Conservation (phyloP, 1,140 invertebrate genomes). For the Arion vulgaris region DNA sequence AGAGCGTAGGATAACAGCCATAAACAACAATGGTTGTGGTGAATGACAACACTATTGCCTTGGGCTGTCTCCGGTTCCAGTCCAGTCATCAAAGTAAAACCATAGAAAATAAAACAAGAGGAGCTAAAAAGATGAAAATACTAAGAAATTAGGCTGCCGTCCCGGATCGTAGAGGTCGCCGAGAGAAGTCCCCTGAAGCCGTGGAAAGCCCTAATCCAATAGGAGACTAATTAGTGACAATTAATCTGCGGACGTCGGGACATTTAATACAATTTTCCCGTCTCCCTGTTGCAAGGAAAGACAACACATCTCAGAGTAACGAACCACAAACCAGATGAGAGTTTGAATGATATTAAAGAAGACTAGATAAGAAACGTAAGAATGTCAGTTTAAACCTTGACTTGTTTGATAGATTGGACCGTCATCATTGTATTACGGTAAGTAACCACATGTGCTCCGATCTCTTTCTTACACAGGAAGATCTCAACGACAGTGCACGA, state of each 20-base stretch:
- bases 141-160: not conserved
- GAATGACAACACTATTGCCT: not conserved
- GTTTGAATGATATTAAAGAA: not conserved
- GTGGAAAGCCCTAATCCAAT: slow-evolving; percentile 5
- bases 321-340: not conserved
- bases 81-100: not conserved
- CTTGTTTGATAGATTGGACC: too few species aligned
- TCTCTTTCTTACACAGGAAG: too few species aligned
- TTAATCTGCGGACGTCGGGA: not conserved
- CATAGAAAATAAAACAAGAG: not conserved
- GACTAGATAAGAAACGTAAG: too few species aligned
- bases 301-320: not conserved
- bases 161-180: not conserved
- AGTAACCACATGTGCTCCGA: too few species aligned
- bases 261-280: not conserved
- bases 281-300: not conserved
- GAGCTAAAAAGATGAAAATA: not conserved
- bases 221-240: not conserved
- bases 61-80: not conserved
- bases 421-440: too few species aligned
- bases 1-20: not conserved
- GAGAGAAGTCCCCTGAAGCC: not conserved
- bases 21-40: not conserved
- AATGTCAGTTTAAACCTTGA: too few species aligned
- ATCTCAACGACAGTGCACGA: too few species aligned